Conservation (phyloP, 2,888 invertebrate species). For the Alcis repandata region DNA sequence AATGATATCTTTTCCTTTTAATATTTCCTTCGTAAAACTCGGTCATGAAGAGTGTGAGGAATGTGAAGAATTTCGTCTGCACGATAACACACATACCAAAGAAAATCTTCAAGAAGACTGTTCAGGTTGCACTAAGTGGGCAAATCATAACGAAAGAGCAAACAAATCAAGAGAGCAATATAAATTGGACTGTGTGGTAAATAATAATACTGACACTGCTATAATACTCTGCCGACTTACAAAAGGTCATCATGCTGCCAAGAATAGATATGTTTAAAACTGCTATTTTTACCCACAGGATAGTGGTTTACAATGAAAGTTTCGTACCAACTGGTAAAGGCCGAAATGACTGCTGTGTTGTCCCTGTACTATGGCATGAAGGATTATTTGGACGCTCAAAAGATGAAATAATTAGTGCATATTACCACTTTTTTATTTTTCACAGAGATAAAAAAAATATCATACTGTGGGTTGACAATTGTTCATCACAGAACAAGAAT, state of each 20-base stretch:
- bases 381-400: not conserved
- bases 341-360: no score
- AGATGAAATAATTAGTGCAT: not conserved
- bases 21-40: no score
- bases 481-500: slow-evolving; percentile 23
- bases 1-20: no score
- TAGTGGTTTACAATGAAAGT: slow-evolving; percentile 18
- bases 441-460: slow-evolving; percentile 24
- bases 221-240: not conserved
- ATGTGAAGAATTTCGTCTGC: no score
- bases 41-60: no score
- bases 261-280: slow-evolving; percentile 40
- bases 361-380: slow-evolving; percentile 12
- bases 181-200: no score
- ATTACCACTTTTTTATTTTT: slow-evolving; percentile 19
- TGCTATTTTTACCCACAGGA: slow-evolving; percentile 28
- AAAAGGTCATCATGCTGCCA: slow-evolving; percentile 24
- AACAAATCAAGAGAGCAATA: no score
- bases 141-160: no score
- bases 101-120: no score
- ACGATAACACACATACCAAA: no score
- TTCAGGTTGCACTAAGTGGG: no score
- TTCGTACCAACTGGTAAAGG: slow-evolving; percentile 6
- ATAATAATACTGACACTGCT: no score
- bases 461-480: slow-evolving; percentile 23